A percentile compares a stretch with the other conserved stretches of the same genome.
Evolutionary conservation across 2,888 invertebrate species (phyloP).

Genomic region (Acrocera orbiculus): DNA sequence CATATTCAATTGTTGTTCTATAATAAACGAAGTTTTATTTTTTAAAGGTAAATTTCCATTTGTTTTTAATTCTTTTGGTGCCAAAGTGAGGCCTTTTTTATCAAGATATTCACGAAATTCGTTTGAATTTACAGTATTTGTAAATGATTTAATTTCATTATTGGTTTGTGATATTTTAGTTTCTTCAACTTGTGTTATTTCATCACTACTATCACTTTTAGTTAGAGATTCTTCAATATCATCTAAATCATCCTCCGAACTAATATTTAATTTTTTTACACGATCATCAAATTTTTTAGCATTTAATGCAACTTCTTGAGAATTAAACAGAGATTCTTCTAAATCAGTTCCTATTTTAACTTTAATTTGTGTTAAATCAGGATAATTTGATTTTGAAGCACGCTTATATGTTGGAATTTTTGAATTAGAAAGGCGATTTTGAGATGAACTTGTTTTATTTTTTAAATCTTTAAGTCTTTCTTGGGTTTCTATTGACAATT

Average conservation of each 20-base stretch:
- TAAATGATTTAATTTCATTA: conserved; percentile 17
- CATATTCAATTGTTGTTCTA: conserved; percentile 13
- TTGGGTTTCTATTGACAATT: conserved; percentile 14
- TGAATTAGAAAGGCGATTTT: conserved; percentile 5
- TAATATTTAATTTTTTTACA: conserved; percentile 25
- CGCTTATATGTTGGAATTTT: conserved; percentile 23
- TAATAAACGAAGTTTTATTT: no score
- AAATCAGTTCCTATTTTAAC: conserved; percentile 26
- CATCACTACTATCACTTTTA: conserved; percentile 27
- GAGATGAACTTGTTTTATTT: conserved; percentile 6
- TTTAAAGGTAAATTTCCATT: conserved; percentile 12
- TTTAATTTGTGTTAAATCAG: conserved; percentile 27
- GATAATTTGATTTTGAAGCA: conserved; percentile 29
- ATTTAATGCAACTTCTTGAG: conserved; percentile 29
- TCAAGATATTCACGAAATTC: conserved; percentile 29
- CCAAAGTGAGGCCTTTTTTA: conserved; percentile 25
- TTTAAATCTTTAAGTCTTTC: conserved; percentile 18
- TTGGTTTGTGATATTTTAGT: neutral
- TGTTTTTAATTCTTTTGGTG: conserved; percentile 18
- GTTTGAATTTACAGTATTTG: conserved; percentile 29
- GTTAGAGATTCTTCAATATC: conserved; percentile 26
- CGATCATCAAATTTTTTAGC: conserved; percentile 30
- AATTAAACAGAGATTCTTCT: conserved; percentile 24
- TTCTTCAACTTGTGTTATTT: conserved; percentile 13
- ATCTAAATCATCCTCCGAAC: conserved; percentile 29